phyloP scores from a whole-genome alignment of 2,888 invertebrate species.

The Caenorhabditis sp. region DNA sequence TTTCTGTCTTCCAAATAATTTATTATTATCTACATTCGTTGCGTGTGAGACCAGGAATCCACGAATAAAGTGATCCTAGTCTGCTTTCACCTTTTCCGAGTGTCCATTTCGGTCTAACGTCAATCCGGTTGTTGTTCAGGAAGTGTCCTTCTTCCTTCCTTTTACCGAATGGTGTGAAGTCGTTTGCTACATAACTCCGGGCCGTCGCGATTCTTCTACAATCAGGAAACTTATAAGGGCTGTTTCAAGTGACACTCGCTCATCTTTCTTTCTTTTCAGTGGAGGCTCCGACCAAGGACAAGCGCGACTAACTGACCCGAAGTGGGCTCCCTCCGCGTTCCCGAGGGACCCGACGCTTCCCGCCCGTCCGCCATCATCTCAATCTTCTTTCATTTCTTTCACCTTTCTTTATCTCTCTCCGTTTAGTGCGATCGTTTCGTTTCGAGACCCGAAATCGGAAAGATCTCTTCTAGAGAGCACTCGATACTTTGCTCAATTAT shows the following conservation, averaged over 20 bases:
- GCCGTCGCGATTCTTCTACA: neutral
- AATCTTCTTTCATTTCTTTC: constrained; percentile 37
- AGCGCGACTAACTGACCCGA: constrained; percentile 31
- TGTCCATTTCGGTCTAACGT: constrained; percentile 7
- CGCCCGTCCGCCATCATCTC: constrained; percentile 42
- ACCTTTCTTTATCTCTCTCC: constrained; percentile 1
- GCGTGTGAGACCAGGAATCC: constrained; percentile 40
- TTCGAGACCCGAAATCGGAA: constrained; percentile 54
- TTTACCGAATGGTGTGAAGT: constrained; percentile 54
- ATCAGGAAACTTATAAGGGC: constrained; percentile 11
- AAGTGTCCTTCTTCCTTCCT: constrained; percentile 8
- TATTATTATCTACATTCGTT: constrained; percentile 47
- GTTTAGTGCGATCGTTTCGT: constrained; percentile 55
- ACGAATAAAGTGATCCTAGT: constrained; percentile 43
- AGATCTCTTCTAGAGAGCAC: constrained; percentile 51
- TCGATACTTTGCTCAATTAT: constrained; percentile 33
- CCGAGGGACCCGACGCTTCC: constrained; percentile 11
- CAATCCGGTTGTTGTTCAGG: constrained; percentile 41
- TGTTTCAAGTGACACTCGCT: neutral
- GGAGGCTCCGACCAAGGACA: constrained; percentile 46
- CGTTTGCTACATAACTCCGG: constrained; percentile 23
- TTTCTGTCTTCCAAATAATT: constrained; percentile 40
- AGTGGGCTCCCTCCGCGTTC: constrained; percentile 7
- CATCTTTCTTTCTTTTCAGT: constrained; percentile 23
- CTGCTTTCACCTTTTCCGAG: constrained; percentile 15